phyloP scores from a whole-genome alignment of 2,797 vertebrate species.

The Sebastes matsubarae region DNA sequence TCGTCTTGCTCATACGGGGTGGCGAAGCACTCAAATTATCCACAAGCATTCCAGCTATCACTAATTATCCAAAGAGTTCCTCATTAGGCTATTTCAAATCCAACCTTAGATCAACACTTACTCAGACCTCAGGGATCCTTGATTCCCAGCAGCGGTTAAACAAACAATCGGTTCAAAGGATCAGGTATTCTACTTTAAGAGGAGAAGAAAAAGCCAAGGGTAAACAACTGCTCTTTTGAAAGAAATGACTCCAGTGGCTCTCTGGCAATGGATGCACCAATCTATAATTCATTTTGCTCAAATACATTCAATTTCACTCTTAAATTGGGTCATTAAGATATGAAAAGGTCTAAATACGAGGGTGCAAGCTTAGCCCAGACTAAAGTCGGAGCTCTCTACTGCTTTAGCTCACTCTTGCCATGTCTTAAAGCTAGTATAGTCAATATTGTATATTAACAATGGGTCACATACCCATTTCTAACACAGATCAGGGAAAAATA shows the following conservation, averaged over 20 bases:
- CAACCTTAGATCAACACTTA: slow-evolving; percentile 86
- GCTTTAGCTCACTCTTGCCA: slow-evolving; percentile 2
- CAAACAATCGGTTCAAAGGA: slow-evolving; percentile 86
- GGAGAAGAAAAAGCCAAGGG: slow-evolving; percentile 66
- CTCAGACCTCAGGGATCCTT: slow-evolving; percentile 85
- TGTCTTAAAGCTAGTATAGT: background rate
- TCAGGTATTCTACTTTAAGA: slow-evolving; percentile 81
- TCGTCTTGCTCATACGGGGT: slow-evolving; percentile 70
- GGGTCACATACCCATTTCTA: background rate
- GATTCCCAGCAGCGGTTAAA: slow-evolving; percentile 86
- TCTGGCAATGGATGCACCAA: slow-evolving; percentile 72
- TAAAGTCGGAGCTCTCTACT: slow-evolving; percentile 20
- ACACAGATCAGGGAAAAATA: background rate
- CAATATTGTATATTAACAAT: slow-evolving; percentile 2
- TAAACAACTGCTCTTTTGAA: slow-evolving; percentile 87
- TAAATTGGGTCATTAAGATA: slow-evolving; percentile 70
- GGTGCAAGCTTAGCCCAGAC: slow-evolving; percentile 18
- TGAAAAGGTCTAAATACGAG: slow-evolving; percentile 60
- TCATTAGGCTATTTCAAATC: slow-evolving; percentile 88
- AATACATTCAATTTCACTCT: slow-evolving; percentile 67
- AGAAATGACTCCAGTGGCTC: slow-evolving; percentile 71
- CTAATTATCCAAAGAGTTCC: slow-evolving; percentile 85
- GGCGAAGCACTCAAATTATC: slow-evolving; percentile 85
- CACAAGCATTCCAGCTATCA: slow-evolving; percentile 82
- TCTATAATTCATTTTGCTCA: slow-evolving; percentile 75